Conservation (phyloP, 2,113 vertebrate species). For the Nothobranchius kuhntae region DNA sequence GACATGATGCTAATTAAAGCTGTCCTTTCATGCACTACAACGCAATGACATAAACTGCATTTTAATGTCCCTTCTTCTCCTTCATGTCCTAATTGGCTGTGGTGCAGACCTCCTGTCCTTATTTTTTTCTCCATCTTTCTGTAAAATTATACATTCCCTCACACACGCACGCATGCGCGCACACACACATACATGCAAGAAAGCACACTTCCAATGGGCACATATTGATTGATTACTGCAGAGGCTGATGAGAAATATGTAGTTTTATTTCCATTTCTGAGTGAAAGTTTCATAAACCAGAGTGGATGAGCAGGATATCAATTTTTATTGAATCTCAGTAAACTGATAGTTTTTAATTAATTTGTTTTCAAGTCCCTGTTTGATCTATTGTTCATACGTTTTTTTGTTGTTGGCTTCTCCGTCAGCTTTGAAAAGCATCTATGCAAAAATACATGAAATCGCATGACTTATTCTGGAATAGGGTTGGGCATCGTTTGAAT, state of each 20-base stretch:
- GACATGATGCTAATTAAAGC: background rate
- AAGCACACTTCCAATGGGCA: conserved; percentile 3
- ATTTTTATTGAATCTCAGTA: too few species aligned
- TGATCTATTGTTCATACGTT: too few species aligned
- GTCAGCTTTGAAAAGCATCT: too few species aligned
- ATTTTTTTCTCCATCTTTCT: background rate
- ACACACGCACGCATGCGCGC: conserved; percentile 3
- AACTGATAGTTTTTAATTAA: too few species aligned
- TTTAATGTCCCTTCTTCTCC: conserved; percentile 18
- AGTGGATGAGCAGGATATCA: conserved; percentile 11
- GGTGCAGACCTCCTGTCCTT: background rate
- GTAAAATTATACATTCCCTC: conserved; percentile 4
- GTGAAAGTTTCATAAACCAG: background rate
- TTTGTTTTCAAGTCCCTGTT: too few species aligned
- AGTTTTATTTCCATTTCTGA: conserved; percentile 20
- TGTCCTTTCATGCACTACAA: background rate
- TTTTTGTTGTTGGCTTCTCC: too few species aligned
- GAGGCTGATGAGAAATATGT: conserved; percentile 13
- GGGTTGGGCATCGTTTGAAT: too few species aligned
- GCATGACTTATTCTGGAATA: too few species aligned
- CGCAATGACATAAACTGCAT: conserved; percentile 11
- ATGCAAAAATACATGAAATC: too few species aligned
- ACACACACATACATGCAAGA: conserved; percentile 3
- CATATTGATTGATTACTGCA: conserved; percentile 23
- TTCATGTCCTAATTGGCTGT: conserved; percentile 34